phyloP scores from a whole-genome alignment of 2,888 invertebrate species.

The Idaea biselata region DNA sequence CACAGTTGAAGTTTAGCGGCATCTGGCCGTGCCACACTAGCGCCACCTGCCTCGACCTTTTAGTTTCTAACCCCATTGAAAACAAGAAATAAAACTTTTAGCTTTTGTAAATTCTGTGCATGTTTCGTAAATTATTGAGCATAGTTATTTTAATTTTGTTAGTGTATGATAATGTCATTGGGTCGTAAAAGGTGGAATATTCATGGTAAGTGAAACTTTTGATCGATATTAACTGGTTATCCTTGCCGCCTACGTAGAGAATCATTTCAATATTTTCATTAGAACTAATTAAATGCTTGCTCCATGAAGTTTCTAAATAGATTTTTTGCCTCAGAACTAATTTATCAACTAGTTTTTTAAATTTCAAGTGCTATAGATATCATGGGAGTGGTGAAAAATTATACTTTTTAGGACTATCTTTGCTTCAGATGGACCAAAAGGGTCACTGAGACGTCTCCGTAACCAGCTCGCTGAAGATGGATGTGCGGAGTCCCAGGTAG shows the following conservation, averaged over 20 bases:
- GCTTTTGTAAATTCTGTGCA: not conserved
- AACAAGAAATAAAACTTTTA: not conserved
- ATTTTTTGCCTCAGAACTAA: not conserved
- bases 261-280: not conserved
- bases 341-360: not conserved
- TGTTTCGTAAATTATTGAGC: not conserved
- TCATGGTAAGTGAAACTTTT: slow-evolving; percentile 80
- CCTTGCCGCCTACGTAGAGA: slow-evolving; percentile 10
- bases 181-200: slow-evolving; percentile 89
- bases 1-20: too few species aligned
- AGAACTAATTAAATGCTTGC: not conserved
- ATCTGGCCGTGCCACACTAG: too few species aligned
- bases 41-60: too few species aligned
- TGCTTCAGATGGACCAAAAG: slow-evolving; percentile 83
- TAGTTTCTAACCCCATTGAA: too few species aligned
- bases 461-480: slow-evolving; percentile 92
- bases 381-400: slow-evolving; percentile 13
- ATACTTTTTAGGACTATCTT: slow-evolving; percentile 48
- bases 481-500: slow-evolving; percentile 93
- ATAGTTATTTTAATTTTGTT: not conserved
- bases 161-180: slow-evolving; percentile 70
- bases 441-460: slow-evolving; percentile 82
- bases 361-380: not conserved
- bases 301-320: not conserved
- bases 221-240: slow-evolving; percentile 15